Percentiles rank a stretch among this genome's conserved stretches.
Conservation (phyloP, 1,140 invertebrate species). For the Zaprionus lachaisei region DNA sequence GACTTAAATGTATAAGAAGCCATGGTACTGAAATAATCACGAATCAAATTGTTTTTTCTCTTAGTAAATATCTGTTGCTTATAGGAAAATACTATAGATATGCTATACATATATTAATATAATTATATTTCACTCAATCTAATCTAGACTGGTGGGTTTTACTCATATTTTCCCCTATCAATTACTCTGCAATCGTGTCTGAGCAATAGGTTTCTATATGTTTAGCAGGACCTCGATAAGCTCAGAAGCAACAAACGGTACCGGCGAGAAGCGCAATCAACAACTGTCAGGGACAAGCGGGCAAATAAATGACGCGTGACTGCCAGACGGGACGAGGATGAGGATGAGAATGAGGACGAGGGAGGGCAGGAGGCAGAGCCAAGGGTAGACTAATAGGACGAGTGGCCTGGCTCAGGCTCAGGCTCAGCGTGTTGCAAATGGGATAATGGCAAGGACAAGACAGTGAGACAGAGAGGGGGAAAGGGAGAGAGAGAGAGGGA, state of each 20-base stretch:
- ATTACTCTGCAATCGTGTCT: not conserved
- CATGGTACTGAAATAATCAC: not conserved
- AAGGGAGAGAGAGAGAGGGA: not conserved
- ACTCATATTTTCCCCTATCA: not conserved
- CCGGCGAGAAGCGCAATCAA: slow-evolving; percentile 41
- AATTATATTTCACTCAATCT: no score
- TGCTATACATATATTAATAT: no score
- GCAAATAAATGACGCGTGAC: slow-evolving; percentile 59
- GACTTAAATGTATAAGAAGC: not conserved
- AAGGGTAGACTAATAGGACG: not conserved
- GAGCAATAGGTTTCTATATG: no score
- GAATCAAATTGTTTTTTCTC: not conserved
- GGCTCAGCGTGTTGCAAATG: slow-evolving; percentile 20
- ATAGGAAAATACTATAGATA: no score
- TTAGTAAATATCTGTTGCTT: no score
- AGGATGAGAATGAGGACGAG: not conserved
- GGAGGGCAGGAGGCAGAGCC: not conserved
- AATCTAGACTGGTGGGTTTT: not conserved
- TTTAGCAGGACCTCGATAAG: slow-evolving; percentile 8
- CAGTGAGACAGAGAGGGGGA: not conserved
- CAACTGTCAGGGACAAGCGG: slow-evolving; percentile 49
- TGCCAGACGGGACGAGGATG: slow-evolving; percentile 20
- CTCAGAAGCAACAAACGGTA: slow-evolving; percentile 12
- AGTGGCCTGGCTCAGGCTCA: not conserved
- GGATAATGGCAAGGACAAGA: slow-evolving; percentile 14